These are phyloP conservation scores for Eristalis arbustorum DNA, from an alignment of 2,888 invertebrate species.

Conservation along the genomic window DNA sequence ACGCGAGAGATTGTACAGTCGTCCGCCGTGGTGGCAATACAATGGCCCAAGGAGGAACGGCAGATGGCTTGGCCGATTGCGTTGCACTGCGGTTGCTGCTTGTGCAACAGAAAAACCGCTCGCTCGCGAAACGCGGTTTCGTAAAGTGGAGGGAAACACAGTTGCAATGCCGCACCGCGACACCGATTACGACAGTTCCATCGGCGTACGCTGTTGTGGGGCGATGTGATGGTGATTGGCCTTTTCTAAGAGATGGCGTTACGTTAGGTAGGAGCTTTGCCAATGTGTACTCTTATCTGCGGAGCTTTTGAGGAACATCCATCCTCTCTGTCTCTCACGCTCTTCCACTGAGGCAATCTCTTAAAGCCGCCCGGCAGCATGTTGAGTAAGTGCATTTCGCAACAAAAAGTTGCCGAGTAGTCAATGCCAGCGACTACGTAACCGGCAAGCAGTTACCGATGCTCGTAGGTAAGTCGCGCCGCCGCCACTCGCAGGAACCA, in stretches of 20 bases:
- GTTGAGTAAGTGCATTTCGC: conserved; percentile 18
- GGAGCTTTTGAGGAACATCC: conserved; percentile 10
- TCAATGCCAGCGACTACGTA: conserved; percentile 39
- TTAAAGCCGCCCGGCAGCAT: conserved; percentile 26
- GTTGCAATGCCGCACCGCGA: conserved; percentile 23
- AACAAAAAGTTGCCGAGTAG: not conserved
- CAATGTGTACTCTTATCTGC: not conserved
- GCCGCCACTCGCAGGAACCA: conserved; percentile 15
- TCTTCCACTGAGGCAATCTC: not conserved
- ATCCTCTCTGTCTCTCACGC: not conserved
- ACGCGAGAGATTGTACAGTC: conserved; percentile 39
- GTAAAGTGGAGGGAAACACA: conserved; percentile 37
- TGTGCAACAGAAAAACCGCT: conserved; percentile 50
- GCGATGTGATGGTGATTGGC: conserved; percentile 8
- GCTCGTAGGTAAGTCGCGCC: not conserved
- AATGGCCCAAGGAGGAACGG: conserved; percentile 37
- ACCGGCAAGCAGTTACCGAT: not conserved
- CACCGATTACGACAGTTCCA: conserved; percentile 52
- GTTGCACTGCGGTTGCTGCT: conserved; percentile 27
- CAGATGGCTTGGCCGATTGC: not conserved
- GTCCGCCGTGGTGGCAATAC: not conserved
- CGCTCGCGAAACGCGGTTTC: conserved; percentile 47
- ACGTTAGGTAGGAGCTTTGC: not conserved
- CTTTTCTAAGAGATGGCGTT: conserved; percentile 57
- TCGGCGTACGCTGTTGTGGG: too few relatives aligned